Conservation (phyloP, 2,888 invertebrate species). For the Lasioglossum pauxillum region DNA sequence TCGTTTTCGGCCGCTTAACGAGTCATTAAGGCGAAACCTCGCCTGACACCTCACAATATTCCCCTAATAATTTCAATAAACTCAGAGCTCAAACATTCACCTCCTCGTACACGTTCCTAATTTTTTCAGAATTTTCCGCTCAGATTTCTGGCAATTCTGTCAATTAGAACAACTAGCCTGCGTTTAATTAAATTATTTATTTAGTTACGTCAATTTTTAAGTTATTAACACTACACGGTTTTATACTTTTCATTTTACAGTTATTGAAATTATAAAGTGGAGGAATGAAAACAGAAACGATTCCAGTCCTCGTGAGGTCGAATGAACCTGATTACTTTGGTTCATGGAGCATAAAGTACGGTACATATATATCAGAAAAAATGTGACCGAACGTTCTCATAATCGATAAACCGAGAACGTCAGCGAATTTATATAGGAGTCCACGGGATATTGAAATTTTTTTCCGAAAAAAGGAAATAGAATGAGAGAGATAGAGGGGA, state of each 20-base stretch:
- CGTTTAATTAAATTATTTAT: neutral
- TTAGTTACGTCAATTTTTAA: too few species aligned
- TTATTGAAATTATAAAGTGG: too few species aligned
- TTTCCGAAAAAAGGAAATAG: conserved; percentile 13
- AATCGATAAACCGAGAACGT: conserved; percentile 4
- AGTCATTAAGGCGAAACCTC: neutral
- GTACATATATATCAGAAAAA: neutral
- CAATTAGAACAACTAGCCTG: too few species aligned
- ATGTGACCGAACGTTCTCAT: neutral
- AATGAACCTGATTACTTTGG: neutral
- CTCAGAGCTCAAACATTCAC: neutral
- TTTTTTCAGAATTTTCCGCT: neutral
- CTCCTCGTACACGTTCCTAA: neutral
- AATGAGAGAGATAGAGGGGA: neutral
- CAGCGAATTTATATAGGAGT: neutral
- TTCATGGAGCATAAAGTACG: neutral
- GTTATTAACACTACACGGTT: too few species aligned
- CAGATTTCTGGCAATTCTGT: too few species aligned
- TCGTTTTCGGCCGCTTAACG: neutral
- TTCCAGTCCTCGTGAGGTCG: neutral
- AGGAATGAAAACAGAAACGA: neutral
- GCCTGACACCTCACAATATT: neutral
- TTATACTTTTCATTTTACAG: too few species aligned
- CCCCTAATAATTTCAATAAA: neutral
- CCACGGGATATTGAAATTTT: conserved; percentile 20